Evolutionary conservation across 2,113 vertebrate species (phyloP).

Genomic region (Zapus hudsonius): DNA sequence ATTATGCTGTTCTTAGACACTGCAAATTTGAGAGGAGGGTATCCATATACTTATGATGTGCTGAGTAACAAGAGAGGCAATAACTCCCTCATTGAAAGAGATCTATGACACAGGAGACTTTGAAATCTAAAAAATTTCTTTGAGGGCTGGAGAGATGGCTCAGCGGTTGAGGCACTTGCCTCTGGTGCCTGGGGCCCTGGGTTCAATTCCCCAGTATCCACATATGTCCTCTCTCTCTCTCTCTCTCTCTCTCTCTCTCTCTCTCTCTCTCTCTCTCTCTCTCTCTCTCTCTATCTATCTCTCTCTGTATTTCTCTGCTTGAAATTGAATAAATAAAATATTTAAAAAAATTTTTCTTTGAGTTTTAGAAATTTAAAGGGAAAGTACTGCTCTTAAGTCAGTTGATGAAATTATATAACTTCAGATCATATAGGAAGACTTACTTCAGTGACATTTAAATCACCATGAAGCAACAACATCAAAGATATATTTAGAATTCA

Average conservation of each 20-base stretch:
- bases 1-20: not conserved
- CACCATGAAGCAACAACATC: slow-evolving; percentile 49
- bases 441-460: slow-evolving; percentile 51
- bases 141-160: too few relatives aligned
- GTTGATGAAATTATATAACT: slow-evolving; percentile 24
- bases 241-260: too few relatives aligned
- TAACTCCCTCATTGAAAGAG: not conserved
- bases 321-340: too few relatives aligned
- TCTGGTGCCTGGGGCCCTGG: too few relatives aligned
- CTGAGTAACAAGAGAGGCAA: not conserved
- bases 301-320: too few relatives aligned
- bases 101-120: not conserved
- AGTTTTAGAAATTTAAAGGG: slow-evolving; percentile 20
- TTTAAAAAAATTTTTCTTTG: too few relatives aligned
- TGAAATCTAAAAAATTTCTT: not conserved
- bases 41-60: not conserved
- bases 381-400: slow-evolving; percentile 20
- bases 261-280: too few relatives aligned
- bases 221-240: too few relatives aligned
- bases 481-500: slow-evolving; percentile 52
- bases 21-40: not conserved
- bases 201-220: too few relatives aligned
- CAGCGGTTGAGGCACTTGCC: too few relatives aligned
- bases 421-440: not conserved
- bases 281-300: too few relatives aligned